Base-by-base conservation (phyloP, 2,797 vertebrate genomes). In the Cirrhinus molitorella region DNA sequence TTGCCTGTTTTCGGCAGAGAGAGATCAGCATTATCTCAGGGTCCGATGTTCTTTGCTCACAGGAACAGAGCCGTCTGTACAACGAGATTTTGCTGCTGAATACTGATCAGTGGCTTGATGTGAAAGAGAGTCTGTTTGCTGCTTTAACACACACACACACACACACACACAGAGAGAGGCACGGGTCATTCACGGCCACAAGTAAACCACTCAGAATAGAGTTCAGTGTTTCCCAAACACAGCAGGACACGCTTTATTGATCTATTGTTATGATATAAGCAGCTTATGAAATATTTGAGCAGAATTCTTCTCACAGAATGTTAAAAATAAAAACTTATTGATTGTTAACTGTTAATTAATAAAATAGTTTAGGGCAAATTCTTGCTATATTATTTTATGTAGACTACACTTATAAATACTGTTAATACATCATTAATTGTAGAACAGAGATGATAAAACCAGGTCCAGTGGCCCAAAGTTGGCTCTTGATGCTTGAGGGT, bases 71-170 rank as follows among this genome's bases (percentile, higher is more conserved):
- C 14, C 25, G 13, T 66, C 9, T 66, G 59, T 63, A 34, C 9
- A 1, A 5, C 31, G 7, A 66, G 63, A 21, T 19, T 37, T 37
- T 66, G 11, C 66, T 66, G 63, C 31, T 68, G 66, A 68, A 68
- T 68, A 43, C 21, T 68, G 37, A 68, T 43, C 66, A n/a, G 21
- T 23, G 37, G 21, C 66, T 43, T 68, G 66, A 43, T 68, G 37
- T 68, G 40, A 68, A 68, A 43, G 37, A 37, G 31, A 23, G 66
- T 43, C 34, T 68, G 66, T 68, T 68, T 68, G 19, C 34, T 43
- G 21, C 21, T 43, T 2, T 40, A 67, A 21, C 63, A 21, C 63
- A 21, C 14, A 12, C 12, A 25, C 23, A 25, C 57, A 25, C 23
- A 28, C 57, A 25, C 47, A 49, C 47, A 53, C 59, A 28, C 57